Conservation (phyloP, 2,888 invertebrate genomes). For the Cosmorhoe ocellata region DNA sequence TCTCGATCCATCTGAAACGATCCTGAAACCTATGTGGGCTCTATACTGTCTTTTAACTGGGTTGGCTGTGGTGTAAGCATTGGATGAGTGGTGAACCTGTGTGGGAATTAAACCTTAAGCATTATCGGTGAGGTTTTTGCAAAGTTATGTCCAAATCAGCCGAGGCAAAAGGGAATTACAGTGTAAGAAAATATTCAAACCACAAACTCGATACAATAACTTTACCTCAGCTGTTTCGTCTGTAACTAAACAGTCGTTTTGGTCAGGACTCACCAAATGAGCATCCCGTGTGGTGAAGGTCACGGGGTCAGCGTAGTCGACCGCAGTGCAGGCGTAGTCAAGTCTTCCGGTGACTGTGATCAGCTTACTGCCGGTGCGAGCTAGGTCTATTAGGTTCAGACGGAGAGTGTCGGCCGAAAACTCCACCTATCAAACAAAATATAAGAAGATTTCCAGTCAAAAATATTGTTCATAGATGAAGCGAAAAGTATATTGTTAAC, state of each 20-base stretch:
- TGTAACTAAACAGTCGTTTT: constrained; percentile 19
- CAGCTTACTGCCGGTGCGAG: constrained; percentile 90
- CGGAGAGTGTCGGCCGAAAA: constrained; percentile 94
- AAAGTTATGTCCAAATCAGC: constrained; percentile 18
- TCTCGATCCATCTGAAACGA: constrained; percentile 19
- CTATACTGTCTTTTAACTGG: constrained; percentile 20
- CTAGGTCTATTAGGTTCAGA: constrained; percentile 94
- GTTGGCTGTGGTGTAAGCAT: constrained; percentile 17
- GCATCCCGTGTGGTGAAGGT: constrained; percentile 96
- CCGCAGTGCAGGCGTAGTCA: constrained; percentile 93
- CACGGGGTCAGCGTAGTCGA: constrained; percentile 93
- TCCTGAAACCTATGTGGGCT: constrained; percentile 22
- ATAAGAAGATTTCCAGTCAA: too few relatives aligned
- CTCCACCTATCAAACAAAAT: constrained; percentile 87
- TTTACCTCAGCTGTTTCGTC: constrained; percentile 22
- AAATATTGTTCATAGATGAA: too few relatives aligned
- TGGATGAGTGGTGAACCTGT: constrained; percentile 21
- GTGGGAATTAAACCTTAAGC: constrained; percentile 27
- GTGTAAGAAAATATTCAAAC: neutral
- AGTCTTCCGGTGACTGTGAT: constrained; percentile 92
- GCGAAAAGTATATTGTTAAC: too few relatives aligned
- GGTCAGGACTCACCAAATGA: constrained; percentile 88
- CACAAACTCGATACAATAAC: neutral
- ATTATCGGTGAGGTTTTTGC: constrained; percentile 23
- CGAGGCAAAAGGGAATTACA: constrained; percentile 11